Percentiles rank a stretch among this genome's conserved stretches.
Evolutionary conservation across 1,140 invertebrate genomes (phyloP).

Genomic region (Wiebesia pumilae): DNA sequence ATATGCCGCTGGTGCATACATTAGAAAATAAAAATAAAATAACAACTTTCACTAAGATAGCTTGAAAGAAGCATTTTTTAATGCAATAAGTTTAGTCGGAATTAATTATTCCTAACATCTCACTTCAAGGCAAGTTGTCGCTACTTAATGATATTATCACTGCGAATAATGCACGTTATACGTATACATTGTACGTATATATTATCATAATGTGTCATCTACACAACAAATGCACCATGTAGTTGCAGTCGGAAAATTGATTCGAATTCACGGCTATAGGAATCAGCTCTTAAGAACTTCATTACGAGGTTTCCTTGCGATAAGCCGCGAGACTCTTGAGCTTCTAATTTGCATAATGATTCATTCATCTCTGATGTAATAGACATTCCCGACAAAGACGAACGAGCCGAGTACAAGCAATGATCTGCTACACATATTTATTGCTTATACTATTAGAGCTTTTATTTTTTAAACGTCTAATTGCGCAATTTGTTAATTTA

Average conservation of each 20-base stretch:
- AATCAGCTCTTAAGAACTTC: neutral
- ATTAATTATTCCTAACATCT: neutral
- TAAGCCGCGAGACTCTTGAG: neutral
- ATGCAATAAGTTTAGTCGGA: neutral
- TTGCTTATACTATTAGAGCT: neutral
- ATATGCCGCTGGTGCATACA: too few relatives aligned
- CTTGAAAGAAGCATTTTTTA: too few relatives aligned
- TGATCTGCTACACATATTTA: neutral
- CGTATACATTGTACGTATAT: neutral
- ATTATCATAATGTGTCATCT: neutral
- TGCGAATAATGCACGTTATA: neutral
- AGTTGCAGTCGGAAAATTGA: neutral
- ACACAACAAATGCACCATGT: neutral
- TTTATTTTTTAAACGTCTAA: neutral
- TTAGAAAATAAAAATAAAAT: too few relatives aligned
- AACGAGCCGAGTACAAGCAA: neutral
- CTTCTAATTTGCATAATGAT: slow-evolving; percentile 4
- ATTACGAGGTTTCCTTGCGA: neutral
- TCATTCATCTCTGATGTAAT: neutral
- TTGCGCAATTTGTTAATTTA: neutral
- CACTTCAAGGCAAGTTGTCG: neutral
- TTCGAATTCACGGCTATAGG: neutral
- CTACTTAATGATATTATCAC: neutral
- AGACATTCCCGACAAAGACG: neutral
- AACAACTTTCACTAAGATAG: too few relatives aligned